Base-by-base conservation (phyloP, 2,888 invertebrate species). In the Caenorhabditis sulstoni region DNA sequence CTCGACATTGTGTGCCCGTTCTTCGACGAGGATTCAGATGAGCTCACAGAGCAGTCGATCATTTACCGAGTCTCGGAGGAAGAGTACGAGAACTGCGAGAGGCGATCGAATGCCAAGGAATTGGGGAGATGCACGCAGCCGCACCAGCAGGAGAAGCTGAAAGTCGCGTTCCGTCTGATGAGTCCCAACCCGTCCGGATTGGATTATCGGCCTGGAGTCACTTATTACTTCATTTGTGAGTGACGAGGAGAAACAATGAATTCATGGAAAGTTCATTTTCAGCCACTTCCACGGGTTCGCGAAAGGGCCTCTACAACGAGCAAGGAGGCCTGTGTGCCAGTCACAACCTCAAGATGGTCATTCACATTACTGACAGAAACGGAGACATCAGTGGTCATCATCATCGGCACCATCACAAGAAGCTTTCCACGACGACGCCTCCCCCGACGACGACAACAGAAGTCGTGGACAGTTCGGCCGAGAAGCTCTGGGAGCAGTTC, bases 201-300 rank as follows among this genome's bases (percentile, higher is more conserved):
- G 59, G 78, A 79, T 44, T 85, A 85, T 65, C 58, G 79, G 47
- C 75, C 84, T 14, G 85, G 83, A 59, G 76, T 55, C 37, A 85
- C 84, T 23, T 85, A 85, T 61, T 85, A 81, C 55, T 85, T 85
- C 44, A 85, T 85, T 53, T 85, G 85, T 85, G 65, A 70, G 75
- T 66, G 49, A 29, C 45, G 9, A 5, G 29, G 7, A 7, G 14
- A 41, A 29, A 16, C 53, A 4, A 22, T 44, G 12, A 61, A 45
- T 23, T 20, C 3, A 29, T 12, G n/a, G 14, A 16, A 37, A 41
- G 22, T 8, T 2, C 37, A 1, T n/a, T 80, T 85, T 66, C 79
- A 85, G 85, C 85, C 2, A 85, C 85, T 9, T 85, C 85, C 1
- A 81, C 85, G 39, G 85, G 85, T 8, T 67, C 79, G 9, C 49